Conservation (phyloP, 2,888 invertebrate genomes). For the Drosophila falleni region DNA sequence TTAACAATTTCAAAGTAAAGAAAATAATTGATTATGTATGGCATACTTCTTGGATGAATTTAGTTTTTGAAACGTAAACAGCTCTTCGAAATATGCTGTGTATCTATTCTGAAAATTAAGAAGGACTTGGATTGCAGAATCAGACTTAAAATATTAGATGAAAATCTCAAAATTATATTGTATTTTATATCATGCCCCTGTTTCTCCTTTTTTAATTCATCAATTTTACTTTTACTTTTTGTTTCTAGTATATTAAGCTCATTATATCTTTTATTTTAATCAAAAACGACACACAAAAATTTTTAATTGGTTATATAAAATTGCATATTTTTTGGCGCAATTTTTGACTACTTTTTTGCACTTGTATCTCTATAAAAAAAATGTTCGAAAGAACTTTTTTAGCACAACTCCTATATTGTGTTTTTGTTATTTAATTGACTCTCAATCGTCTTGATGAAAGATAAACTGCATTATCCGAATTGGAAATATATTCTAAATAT, state of each 20-base stretch:
- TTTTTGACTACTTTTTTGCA: conserved; percentile 83
- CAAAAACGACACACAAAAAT: conserved; percentile 43
- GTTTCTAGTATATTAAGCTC: conserved; percentile 13
- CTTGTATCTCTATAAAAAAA: conserved; percentile 66
- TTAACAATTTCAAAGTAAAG: background rate
- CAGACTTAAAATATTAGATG: background rate
- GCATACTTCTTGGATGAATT: too few relatives aligned
- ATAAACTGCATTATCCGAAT: conserved; percentile 41
- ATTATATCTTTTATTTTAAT: conserved; percentile 22
- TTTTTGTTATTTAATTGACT: conserved; percentile 71
- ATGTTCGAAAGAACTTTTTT: conserved; percentile 51
- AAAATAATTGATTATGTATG: too few relatives aligned
- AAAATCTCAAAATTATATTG: background rate
- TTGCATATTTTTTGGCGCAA: conserved; percentile 84
- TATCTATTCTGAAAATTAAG: too few relatives aligned
- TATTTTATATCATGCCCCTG: background rate
- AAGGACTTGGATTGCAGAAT: too few relatives aligned
- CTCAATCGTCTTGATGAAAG: conserved; percentile 48
- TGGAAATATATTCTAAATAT: conserved; percentile 53
- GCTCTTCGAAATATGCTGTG: too few relatives aligned
- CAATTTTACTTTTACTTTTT: conserved; percentile 1
- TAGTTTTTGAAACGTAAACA: too few relatives aligned
- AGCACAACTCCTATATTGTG: conserved; percentile 76
- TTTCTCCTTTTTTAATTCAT: background rate
- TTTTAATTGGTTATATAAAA: conserved; percentile 76